phyloP scores from a whole-genome alignment of 2,888 invertebrate species.

The Lucinisca nassula region DNA sequence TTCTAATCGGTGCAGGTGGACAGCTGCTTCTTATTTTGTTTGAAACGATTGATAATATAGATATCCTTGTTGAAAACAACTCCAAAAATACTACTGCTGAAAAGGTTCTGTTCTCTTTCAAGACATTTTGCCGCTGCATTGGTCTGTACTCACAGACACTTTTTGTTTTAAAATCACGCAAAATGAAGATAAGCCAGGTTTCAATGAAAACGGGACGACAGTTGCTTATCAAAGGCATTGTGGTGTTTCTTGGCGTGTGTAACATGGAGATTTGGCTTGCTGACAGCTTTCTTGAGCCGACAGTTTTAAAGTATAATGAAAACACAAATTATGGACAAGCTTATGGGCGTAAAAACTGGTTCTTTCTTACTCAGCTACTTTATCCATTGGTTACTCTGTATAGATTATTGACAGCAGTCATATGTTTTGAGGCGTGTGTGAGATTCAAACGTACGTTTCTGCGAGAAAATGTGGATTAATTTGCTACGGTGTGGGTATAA shows the following conservation, averaged over 20 bases:
- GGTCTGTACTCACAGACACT: neutral
- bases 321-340: neutral
- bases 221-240: neutral
- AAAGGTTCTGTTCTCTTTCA: neutral
- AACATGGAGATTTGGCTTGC: neutral
- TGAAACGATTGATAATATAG: neutral
- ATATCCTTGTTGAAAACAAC: neutral
- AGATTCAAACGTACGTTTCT: neutral
- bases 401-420: neutral
- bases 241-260: neutral
- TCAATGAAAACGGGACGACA: neutral
- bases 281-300: neutral
- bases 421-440: neutral
- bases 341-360: neutral
- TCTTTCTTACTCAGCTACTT: neutral
- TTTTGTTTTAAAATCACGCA: neutral
- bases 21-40: neutral
- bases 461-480: neutral
- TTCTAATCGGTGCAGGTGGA: neutral
- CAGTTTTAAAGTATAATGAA: neutral
- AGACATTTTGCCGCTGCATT: neutral
- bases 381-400: neutral
- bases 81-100: neutral
- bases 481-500: too few relatives aligned
- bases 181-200: neutral